phyloP scores from a whole-genome alignment of 2,888 invertebrate genomes.

The Pantelozetes paolii region DNA sequence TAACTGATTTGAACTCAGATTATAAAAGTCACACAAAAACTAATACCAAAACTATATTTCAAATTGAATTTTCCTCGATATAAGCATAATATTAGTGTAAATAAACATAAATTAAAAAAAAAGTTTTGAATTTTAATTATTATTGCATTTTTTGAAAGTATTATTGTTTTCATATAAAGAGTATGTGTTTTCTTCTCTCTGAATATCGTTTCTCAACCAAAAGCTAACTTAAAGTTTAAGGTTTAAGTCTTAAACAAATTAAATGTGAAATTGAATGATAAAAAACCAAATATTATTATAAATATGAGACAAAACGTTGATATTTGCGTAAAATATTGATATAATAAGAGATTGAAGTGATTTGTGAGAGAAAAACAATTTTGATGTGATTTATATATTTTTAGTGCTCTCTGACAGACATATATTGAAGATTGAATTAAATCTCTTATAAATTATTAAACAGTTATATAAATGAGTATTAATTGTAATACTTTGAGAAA shows the following conservation, averaged over 20 bases:
- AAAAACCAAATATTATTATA: neutral
- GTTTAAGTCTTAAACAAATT: no score
- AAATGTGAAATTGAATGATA: no score
- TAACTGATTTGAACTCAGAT: no score
- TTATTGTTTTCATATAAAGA: neutral
- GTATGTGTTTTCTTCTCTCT: neutral
- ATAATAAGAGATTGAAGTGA: slow-evolving; percentile 7
- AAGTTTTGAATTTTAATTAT: slow-evolving; percentile 1
- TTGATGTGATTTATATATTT: slow-evolving; percentile 30
- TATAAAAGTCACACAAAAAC: no score
- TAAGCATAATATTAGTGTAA: no score
- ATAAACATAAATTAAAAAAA: neutral
- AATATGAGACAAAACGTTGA: neutral
- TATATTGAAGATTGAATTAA: neutral
- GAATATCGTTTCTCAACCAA: neutral
- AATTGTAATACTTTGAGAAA: neutral
- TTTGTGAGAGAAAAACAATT: neutral
- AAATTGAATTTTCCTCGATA: no score
- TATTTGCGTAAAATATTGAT: neutral
- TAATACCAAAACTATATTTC: no score
- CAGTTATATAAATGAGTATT: neutral
- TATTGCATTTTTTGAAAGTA: slow-evolving; percentile 4
- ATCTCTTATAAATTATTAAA: neutral
- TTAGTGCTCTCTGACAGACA: slow-evolving; percentile 7
- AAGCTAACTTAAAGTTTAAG: neutral